phyloP scores from a whole-genome alignment of 2,113 vertebrate genomes.

The Noturus placidus region DNA sequence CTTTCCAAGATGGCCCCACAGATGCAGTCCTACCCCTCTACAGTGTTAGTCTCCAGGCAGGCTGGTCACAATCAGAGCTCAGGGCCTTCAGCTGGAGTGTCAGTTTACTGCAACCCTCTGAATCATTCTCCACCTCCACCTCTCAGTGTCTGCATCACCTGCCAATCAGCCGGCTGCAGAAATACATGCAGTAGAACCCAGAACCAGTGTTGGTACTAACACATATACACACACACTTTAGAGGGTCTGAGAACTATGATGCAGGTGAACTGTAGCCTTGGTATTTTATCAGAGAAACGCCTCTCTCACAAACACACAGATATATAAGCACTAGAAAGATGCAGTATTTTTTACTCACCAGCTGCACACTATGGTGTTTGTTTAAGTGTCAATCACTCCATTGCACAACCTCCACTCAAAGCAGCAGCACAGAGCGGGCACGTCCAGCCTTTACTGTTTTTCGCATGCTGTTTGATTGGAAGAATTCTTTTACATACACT shows the following conservation, averaged over 20 bases:
- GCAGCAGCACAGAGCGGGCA: neutral
- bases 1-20: slow-evolving; percentile 24
- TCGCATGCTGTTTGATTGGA: neutral
- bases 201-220: slow-evolving; percentile 75
- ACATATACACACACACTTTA: neutral
- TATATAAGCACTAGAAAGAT: slow-evolving; percentile 16
- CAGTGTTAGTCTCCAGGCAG: slow-evolving; percentile 80
- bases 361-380: slow-evolving; percentile 4
- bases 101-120: slow-evolving; percentile 87
- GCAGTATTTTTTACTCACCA: slow-evolving; percentile 12
- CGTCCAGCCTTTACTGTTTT: slow-evolving; percentile 26
- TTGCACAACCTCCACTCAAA: slow-evolving; percentile 11
- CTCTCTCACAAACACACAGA: neutral
- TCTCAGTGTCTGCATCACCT: slow-evolving; percentile 74
- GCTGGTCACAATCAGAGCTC: slow-evolving; percentile 76
- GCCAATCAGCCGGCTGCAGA: slow-evolving; percentile 79
- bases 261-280: neutral
- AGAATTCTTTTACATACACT: slow-evolving; percentile 23
- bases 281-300: neutral
- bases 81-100: slow-evolving; percentile 76
- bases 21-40: slow-evolving; percentile 82
- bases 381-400: neutral
- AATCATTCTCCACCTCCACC: slow-evolving; percentile 80
- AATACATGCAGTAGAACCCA: slow-evolving; percentile 82
- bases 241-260: neutral